Evolutionary conservation across 2,888 invertebrate genomes (phyloP), one percentile per base, ranked within the genome.

Genomic region (Melanostoma scalare): DNA sequence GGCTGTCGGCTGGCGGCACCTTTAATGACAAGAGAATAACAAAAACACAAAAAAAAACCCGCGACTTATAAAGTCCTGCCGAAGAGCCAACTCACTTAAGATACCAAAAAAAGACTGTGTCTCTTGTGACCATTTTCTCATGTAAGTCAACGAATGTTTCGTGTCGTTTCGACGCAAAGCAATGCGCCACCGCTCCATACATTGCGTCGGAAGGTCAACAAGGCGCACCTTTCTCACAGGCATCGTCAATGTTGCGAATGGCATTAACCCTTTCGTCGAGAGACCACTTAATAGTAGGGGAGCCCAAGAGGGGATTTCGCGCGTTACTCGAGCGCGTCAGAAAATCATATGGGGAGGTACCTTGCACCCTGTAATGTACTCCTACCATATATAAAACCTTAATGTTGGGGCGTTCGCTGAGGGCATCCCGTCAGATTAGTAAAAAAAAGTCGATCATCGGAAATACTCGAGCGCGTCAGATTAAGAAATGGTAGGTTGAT

Each of bases 61-160:
- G 33, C 38, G 10, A 46, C 60, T 68, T 58, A 53, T 67, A 60
- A 67, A 73, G 68, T 74, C 74, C 69, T 71, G 61, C 58, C 35
- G 60, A 53, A 48, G 8, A 38, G 20, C 35, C 71, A 68, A 42
- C 58, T 9, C 40, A n/a, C 35, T 4, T 40, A 5, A n/a, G 9
- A 50, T 31, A 3, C 36, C 10, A 56, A 38, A 46, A 60, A 35
- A 4, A 52, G 35, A 20, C 30, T 33, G 61, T 50, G 60, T 67
- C 74, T 71, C 55, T 55, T 74, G 78, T 60, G 78, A 69, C 74
- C 68, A 73, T 78, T 69, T 84, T 84, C 78, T 50, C 82, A 84
- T 84, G 82, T 84, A 61, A 65, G 69, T 40, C 48, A 1, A 20
- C 20, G 63, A 56, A 63, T 65, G 73, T 69, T 77, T 77, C 63